Evolutionary conservation across 2,797 vertebrate species (phyloP), one percentile per base, ranked within the genome.

Genomic region (Brachymystax lenok): DNA sequence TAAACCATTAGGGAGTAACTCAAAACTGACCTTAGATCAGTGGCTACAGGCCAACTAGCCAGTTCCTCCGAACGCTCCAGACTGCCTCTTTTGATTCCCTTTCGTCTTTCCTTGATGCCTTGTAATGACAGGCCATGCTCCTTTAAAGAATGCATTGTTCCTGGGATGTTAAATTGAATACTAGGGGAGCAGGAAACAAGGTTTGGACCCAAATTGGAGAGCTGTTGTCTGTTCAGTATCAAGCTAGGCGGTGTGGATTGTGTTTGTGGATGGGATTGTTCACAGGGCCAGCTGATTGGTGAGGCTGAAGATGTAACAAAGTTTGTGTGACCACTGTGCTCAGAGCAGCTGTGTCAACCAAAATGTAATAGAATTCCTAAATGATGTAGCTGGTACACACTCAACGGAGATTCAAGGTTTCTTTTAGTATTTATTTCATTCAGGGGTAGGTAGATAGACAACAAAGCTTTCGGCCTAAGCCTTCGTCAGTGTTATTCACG

Each of bases 231-330:
- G 84, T 80, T 87, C 82, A 79, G 72, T 73, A 77, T 85, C 81
- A 80, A 40, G 66, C 52, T 74, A 12, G 50, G 61, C 63, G 3
- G 64, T 28, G 82, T 81, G 83, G 89, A 71, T 17, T 6, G 56
- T 13, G 33, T 33, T 10, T 13, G 46, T 63, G 17, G 35, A 30
- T 1, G 10, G 17, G 35, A 17, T 46, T n/a, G 5, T 69, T 35
- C 35, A 79, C 81, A 14, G 51, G 51, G 51, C 69, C 67, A 81
- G 51, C 74, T 73, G 80, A 83, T n/a, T 82, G 75, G 74, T 79
- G 83, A 74, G 77, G 77, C 63, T 13, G 69, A 84, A 80, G 78
- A 70, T 88, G 87, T 88, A 76, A 33, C 50, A 83, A 74, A 70
- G 33, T 35, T 35, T 35, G 33, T 35, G 33, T 35, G 33, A 6